Evolutionary conservation across 2,888 invertebrate genomes (phyloP), one percentile per base, ranked within the genome.

Genomic region (Timandra comae): DNA sequence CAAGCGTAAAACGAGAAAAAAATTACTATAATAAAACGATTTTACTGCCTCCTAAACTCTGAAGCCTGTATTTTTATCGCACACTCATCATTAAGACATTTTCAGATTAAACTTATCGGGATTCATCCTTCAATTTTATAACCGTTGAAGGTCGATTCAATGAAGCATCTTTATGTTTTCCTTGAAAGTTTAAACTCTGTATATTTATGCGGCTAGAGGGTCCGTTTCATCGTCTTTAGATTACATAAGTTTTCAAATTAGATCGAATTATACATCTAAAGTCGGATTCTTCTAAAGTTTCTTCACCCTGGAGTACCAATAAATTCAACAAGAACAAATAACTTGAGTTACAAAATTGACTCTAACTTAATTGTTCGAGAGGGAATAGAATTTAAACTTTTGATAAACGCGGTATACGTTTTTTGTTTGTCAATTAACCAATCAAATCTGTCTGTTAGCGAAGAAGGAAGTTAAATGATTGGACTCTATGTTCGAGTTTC

Each of bases 311-410:
- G 57, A 60, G 65, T 51, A 62, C 70, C 64, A 68, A 75, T 77
- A 78, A 78, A 77, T 75, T 71, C 63, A 62, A 59, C 61, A 59
- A 61, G 67, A 77, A 73, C 76, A 75, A 76, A 76, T 74, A 77
- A 70, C 66, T 76, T 56, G 56, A 65, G 61, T 64, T 60, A 58
- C 62, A 63, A 69, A 72, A 73, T 77, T 74, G 70, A 63, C 63
- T 67, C 46, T 56, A 60, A 67, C 62, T 63, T 73, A 72, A 74
- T 73, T 70, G 69, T 63, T 60, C 61, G 49, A 52, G 49, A 57
- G 70, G 65, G 72, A 71, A 67, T 70, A 63, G 59, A 63, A 59
- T 62, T 63, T 56, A 46, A 43, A 63, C 52, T 62, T 47, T 35
- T 35, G 45, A 58, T 46, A 49, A 42, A 61, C 46, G 53, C 45